phyloP scores from a whole-genome alignment of 2,888 invertebrate genomes.

The Tipula lateralis region DNA sequence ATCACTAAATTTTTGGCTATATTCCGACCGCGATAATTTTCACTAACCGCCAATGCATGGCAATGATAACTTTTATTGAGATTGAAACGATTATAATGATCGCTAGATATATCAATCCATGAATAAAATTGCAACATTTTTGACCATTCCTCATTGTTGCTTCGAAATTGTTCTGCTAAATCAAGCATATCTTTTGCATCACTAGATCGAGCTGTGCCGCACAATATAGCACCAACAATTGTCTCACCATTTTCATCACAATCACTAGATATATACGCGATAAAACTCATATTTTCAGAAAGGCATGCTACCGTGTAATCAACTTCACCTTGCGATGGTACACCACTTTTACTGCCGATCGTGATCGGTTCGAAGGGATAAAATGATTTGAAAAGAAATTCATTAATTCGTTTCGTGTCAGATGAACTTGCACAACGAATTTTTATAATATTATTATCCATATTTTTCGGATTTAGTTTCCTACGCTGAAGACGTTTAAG shows the following conservation, averaged over 20 bases:
- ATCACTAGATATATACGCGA: neutral
- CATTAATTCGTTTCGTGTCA: neutral
- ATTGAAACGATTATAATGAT: neutral
- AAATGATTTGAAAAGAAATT: neutral
- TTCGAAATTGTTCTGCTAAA: neutral
- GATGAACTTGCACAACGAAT: neutral
- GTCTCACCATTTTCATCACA: neutral
- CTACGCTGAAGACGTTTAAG: neutral
- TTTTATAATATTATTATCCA: neutral
- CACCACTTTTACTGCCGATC: neutral
- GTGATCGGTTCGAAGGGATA: neutral
- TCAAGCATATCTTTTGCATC: neutral
- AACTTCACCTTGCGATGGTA: neutral
- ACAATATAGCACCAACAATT: neutral
- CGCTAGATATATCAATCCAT: neutral
- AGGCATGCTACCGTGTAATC: neutral
- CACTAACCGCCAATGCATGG: neutral
- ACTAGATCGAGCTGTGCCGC: neutral
- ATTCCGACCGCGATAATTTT: neutral
- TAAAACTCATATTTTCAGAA: neutral
- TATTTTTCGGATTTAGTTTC: neutral
- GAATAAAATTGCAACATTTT: slow-evolving; percentile 25
- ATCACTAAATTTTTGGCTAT: neutral
- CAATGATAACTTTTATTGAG: neutral
- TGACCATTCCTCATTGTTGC: neutral